Conservation (phyloP, 1,140 invertebrate genomes). For the Drosophila leontia region DNA sequence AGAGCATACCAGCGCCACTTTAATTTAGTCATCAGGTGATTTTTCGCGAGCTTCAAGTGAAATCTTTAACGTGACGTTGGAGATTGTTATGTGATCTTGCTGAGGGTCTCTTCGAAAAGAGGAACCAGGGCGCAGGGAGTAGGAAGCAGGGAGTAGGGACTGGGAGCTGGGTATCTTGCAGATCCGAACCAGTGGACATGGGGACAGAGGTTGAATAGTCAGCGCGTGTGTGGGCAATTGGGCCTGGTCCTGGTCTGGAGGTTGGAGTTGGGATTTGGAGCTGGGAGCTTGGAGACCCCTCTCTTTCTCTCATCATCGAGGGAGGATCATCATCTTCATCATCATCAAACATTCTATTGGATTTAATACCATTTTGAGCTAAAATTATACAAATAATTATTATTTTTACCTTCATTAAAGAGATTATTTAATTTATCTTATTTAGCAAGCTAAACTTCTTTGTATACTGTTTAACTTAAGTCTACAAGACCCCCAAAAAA, state of each 20-base stretch:
- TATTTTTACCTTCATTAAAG: too few relatives aligned
- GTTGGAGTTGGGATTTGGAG: not conserved
- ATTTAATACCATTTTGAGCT: too few relatives aligned
- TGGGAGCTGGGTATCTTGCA: slow-evolving; percentile 3
- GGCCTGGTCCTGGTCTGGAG: not conserved
- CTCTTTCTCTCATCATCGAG: too few relatives aligned
- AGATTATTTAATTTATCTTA: too few relatives aligned
- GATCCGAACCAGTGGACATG: slow-evolving; percentile 18
- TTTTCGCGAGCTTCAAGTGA: slow-evolving; percentile 83
- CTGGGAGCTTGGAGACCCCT: not conserved
- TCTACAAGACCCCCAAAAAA: too few relatives aligned
- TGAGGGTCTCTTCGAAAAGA: slow-evolving; percentile 16
- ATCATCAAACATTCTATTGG: too few relatives aligned
- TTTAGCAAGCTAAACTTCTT: too few relatives aligned
- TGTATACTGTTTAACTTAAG: too few relatives aligned
- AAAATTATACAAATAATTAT: too few relatives aligned
- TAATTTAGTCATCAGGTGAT: slow-evolving; percentile 85
- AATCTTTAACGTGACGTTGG: slow-evolving; percentile 83
- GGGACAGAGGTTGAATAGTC: slow-evolving; percentile 39
- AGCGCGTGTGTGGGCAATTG: slow-evolving; percentile 53
- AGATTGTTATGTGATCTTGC: slow-evolving; percentile 79
- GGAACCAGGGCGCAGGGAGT: not conserved
- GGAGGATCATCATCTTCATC: too few relatives aligned
- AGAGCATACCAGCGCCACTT: slow-evolving; percentile 80
- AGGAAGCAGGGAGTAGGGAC: not conserved